These are phyloP conservation scores for Coregonus suidteri DNA, from an alignment of 2,797 vertebrate species.

Conservation along the genomic window DNA sequence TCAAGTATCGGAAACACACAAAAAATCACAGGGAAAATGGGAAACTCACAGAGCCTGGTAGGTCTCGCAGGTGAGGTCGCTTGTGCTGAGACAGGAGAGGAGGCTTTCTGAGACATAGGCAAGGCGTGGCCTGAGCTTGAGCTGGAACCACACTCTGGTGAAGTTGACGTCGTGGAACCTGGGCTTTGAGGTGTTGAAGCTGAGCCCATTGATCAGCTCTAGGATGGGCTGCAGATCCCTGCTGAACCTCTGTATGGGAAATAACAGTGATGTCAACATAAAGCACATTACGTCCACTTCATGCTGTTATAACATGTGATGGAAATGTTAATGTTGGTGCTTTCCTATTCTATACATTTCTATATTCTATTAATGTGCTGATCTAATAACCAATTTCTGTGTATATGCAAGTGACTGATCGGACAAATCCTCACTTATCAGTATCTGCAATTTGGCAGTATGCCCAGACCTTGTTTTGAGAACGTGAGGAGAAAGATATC, in stretches of 20 bases:
- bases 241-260: constrained; percentile 16
- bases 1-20: background rate
- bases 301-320: background rate
- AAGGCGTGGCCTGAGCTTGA: constrained; percentile 27
- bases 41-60: constrained; percentile 39
- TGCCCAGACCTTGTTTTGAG: no score
- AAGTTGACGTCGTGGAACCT: constrained; percentile 6
- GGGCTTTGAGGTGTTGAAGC: background rate
- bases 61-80: constrained; percentile 28
- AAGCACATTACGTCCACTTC: background rate
- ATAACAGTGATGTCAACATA: background rate
- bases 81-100: constrained; percentile 34
- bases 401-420: no score
- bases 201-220: background rate
- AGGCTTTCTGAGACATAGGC: constrained; percentile 11
- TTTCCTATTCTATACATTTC: no score
- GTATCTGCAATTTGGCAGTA: no score
- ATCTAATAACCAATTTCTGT: no score
- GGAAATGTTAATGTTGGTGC: no score
- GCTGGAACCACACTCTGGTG: constrained; percentile 26
- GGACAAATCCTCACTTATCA: no score
- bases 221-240: background rate
- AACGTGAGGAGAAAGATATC: no score
- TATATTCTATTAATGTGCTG: no score
- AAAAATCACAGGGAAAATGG: background rate